Base-by-base conservation (phyloP, 2,888 invertebrate species). In the Drosophila kokeensis region DNA sequence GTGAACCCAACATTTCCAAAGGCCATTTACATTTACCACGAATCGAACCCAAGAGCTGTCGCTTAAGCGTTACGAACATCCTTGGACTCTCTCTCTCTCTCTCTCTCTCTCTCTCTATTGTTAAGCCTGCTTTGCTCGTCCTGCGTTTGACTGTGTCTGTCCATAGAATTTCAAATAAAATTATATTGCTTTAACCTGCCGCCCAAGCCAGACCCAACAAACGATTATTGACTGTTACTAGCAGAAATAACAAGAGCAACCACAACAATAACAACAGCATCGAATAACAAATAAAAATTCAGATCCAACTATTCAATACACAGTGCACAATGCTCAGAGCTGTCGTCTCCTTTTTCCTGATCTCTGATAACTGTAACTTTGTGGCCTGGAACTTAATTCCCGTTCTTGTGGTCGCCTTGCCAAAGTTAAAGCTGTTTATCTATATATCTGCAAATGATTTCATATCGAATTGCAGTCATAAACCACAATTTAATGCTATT, bases 141-240 rank as follows among this genome's bases (percentile, higher is more conserved):
- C 55, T 27, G 5, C 24, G 42, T 32, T 52, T 71, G 68, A 24
- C 4, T 55, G 63, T 67, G 64, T 66, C 38, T 55, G 74, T 61
- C 73, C 76, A 87, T 75, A 75, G 69, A 88, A 88, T 88, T 86
- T 64, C 73, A 72, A 83, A 75, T 73, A 70, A 85, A 84, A 88
- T 77, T 69, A 69, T 82, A 86, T 88, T 82, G 72, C 74, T 62
- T 64, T 62, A 55, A 54, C 66, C 57, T 53, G 38, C 27, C 69
- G 58, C 49, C 65, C 66, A 38, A 24, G 36, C 18, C 18, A 77
- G 84, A 81, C 85, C 74, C 75, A 72, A 73, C 75, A 80, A 79
- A 69, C 74, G 82, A 78, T 83, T 83, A 86, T 73, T 68, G 66
- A 49, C 50, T 57, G 30, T 13, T 57, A 40, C 40, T n/a, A 57